These are phyloP conservation scores for Caenorhabditis doughertyi DNA, from an alignment of 2,888 invertebrate species.

Conservation along the genomic window DNA sequence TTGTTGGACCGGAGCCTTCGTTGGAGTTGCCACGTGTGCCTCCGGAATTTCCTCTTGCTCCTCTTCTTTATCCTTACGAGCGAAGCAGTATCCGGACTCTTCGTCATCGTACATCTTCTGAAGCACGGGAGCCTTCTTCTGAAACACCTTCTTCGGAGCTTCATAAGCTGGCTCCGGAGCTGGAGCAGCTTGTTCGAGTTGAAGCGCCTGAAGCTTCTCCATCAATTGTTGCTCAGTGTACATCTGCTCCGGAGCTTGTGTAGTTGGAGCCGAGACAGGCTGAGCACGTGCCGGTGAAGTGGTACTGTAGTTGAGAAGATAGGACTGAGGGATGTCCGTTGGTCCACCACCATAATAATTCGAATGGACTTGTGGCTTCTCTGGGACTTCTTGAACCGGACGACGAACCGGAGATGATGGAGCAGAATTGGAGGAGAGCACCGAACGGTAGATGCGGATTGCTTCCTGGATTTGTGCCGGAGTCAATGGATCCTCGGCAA, in stretches of 20 bases:
- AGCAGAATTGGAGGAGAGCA: conserved; percentile 53
- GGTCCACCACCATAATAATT: conserved; percentile 64
- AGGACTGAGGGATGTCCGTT: conserved; percentile 62
- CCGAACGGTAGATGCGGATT: conserved; percentile 58
- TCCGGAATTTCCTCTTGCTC: conserved; percentile 14
- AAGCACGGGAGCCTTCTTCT: conserved; percentile 23
- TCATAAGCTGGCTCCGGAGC: conserved; percentile 15
- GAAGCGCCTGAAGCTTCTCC: conserved; percentile 39
- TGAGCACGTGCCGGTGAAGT: conserved; percentile 9
- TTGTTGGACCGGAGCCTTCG: conserved; percentile 14
- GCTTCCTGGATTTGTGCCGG: conserved; percentile 62
- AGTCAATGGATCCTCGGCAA: conserved; percentile 51
- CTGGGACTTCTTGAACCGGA: neutral
- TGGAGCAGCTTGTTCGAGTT: conserved; percentile 20
- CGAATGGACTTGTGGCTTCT: conserved; percentile 50
- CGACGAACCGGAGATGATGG: conserved; percentile 41
- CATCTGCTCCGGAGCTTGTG: conserved; percentile 3
- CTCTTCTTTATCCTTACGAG: conserved; percentile 23
- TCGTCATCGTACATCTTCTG: conserved; percentile 58
- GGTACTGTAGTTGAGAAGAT: conserved; percentile 47
- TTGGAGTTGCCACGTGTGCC: neutral
- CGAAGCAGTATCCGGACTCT: conserved; percentile 60
- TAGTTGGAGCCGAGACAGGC: neutral
- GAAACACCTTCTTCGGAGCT: neutral
- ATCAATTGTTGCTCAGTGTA: conserved; percentile 38